Evolutionary conservation across 2,797 vertebrate genomes (phyloP).

Genomic region (Takifugu rubripes): DNA sequence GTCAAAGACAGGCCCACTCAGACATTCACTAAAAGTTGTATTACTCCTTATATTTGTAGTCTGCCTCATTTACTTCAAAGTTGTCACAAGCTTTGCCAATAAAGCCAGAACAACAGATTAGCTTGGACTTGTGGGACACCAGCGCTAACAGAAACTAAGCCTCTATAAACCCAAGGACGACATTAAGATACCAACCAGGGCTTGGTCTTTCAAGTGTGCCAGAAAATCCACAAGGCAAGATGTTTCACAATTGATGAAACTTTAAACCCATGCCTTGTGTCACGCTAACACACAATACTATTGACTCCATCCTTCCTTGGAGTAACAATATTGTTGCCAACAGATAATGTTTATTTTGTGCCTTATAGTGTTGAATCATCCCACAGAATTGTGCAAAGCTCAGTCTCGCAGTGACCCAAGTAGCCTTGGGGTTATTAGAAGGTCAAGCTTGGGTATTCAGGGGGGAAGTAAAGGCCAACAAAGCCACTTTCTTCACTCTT

Average conservation of each 20-base stretch:
- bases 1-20: slow-evolving; percentile 25
- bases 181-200: slow-evolving; percentile 59
- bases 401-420: slow-evolving; percentile 52
- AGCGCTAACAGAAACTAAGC: slow-evolving; percentile 61
- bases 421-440: slow-evolving; percentile 68
- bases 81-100: slow-evolving; percentile 49
- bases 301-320: slow-evolving; percentile 32
- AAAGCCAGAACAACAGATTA: slow-evolving; percentile 58
- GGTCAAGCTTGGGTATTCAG: slow-evolving; percentile 53
- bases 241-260: slow-evolving; percentile 41
- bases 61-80: slow-evolving; percentile 61
- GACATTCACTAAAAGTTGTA: slow-evolving; percentile 42
- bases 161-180: slow-evolving; percentile 54
- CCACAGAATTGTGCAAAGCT: slow-evolving; percentile 20
- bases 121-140: slow-evolving; percentile 51
- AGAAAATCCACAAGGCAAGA: slow-evolving; percentile 44
- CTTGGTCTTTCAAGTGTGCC: slow-evolving; percentile 58
- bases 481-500: slow-evolving; percentile 78
- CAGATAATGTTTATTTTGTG: slow-evolving; percentile 33
- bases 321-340: slow-evolving; percentile 31
- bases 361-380: slow-evolving; percentile 14
- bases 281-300: slow-evolving; percentile 24
- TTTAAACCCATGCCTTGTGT: slow-evolving; percentile 47
- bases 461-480: slow-evolving; percentile 66
- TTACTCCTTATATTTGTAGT: slow-evolving; percentile 62